Conservation (phyloP, 2,113 vertebrate genomes). For the Phycodurus eques region DNA sequence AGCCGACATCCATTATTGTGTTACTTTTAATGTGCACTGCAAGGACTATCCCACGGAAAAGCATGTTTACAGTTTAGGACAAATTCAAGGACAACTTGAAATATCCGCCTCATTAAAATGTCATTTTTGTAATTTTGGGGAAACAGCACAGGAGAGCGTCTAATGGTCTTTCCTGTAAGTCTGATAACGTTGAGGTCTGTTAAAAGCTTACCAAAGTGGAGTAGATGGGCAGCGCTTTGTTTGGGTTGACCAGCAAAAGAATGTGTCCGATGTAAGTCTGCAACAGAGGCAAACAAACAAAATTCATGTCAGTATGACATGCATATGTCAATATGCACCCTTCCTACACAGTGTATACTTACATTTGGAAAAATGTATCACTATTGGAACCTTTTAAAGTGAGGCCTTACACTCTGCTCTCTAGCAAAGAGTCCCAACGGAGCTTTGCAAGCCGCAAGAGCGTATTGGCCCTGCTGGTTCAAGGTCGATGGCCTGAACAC, state of each 20-base stretch:
- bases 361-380: constrained; percentile 26
- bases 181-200: background rate
- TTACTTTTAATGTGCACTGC: constrained; percentile 2
- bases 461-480: constrained; percentile 21
- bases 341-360: background rate
- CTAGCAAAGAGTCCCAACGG: constrained; percentile 30
- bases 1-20: constrained; percentile 9
- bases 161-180: background rate
- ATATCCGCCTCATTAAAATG: no score
- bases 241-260: constrained; percentile 91
- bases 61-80: background rate
- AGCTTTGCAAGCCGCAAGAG: constrained; percentile 22
- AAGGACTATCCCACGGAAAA: no score
- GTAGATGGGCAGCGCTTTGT: constrained; percentile 94
- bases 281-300: constrained; percentile 41
- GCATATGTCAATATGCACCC: background rate
- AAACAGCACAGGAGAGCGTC: no score
- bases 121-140: no score
- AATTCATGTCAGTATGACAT: background rate
- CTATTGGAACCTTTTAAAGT: constrained; percentile 28
- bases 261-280: constrained; percentile 95
- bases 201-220: constrained; percentile 83
- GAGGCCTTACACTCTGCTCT: constrained; percentile 32
- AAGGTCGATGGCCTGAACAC: constrained; percentile 54
- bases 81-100: background rate